These are phyloP conservation scores for Philhelius pedissequus DNA, from an alignment of 2,888 invertebrate species.

Conservation along the genomic window DNA sequence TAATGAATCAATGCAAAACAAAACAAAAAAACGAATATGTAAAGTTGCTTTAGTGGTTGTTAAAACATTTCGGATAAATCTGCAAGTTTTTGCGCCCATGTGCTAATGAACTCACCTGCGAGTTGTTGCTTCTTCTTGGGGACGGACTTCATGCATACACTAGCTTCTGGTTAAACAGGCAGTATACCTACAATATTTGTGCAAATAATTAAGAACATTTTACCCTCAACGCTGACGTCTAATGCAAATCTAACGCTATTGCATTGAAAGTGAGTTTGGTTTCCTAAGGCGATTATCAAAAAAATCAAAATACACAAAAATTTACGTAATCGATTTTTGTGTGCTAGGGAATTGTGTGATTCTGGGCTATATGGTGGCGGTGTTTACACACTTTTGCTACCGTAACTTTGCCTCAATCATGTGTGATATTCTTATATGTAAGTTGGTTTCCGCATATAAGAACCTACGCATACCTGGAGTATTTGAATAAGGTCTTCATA, in stretches of 20 bases:
- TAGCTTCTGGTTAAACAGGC: not conserved
- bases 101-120: slow-evolving; percentile 11
- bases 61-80: slow-evolving; percentile 28
- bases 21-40: not conserved
- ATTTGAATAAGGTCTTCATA: no score
- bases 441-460: not conserved
- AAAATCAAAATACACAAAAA: not conserved
- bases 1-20: slow-evolving; percentile 6
- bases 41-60: not conserved
- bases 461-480: not conserved
- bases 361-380: not conserved
- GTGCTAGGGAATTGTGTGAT: not conserved
- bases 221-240: not conserved
- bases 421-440: not conserved
- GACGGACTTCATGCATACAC: not conserved
- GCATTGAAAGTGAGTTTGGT: slow-evolving; percentile 11
- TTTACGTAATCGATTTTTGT: not conserved
- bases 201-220: slow-evolving; percentile 19
- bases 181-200: not conserved
- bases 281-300: not conserved
- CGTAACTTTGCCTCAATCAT: not conserved
- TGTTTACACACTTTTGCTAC: slow-evolving; percentile 16
- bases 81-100: slow-evolving; percentile 38
- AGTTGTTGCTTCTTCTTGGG: not conserved
- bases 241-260: slow-evolving; percentile 5